Base-by-base conservation (phyloP, 2,888 invertebrate genomes). In the Creontiades dilutus region DNA sequence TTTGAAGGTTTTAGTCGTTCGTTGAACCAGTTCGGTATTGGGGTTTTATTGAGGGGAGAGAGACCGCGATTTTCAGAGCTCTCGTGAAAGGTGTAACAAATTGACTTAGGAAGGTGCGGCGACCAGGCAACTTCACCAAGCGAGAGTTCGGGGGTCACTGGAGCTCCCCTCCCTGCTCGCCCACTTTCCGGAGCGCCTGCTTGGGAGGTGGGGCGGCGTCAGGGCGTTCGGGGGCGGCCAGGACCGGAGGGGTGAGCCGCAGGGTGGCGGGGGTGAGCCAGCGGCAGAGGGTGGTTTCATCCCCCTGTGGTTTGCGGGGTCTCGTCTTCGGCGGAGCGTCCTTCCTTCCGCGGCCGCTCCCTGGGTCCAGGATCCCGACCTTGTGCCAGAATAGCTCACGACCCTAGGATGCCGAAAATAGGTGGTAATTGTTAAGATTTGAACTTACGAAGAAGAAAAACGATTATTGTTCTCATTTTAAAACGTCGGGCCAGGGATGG, bases 61-160 rank as follows among this genome's bases (percentile, higher is more conserved):
- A 37, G 37, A 37, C 37, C 37, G 37, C 37, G 37, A 37, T n/a
- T 47, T 80, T 80, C 3, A 37, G 37, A 37, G 7, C 37, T 75
- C 4, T 75, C 80, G 80, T 48, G 80, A n/a, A 48, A 46, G 46
- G 48, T 46, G 48, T 47, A 80, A 37, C 5, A 47, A 46, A 19
- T 47, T 80, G 68, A 23, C 47, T 80, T 47, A 9, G 47, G 78
- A 46, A 28, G 46, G 78, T 80, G 37, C 47, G 78, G 47, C 78
- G 78, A 47, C 47, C n/a, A 19, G 37, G 78, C 37, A 57, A 88
- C 88, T 88, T 88, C 27, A 80, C 88, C 37, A 52, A 46, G 37
- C 88, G 88, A 78, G 88, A 88, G 88, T 88, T 88, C 88, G 88
- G 78, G 88, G 88, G 88, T 88, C 88, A 88, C 88, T 88, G 88